Base-by-base conservation (phyloP, 2,797 vertebrate genomes). In the Falco columbarius region DNA sequence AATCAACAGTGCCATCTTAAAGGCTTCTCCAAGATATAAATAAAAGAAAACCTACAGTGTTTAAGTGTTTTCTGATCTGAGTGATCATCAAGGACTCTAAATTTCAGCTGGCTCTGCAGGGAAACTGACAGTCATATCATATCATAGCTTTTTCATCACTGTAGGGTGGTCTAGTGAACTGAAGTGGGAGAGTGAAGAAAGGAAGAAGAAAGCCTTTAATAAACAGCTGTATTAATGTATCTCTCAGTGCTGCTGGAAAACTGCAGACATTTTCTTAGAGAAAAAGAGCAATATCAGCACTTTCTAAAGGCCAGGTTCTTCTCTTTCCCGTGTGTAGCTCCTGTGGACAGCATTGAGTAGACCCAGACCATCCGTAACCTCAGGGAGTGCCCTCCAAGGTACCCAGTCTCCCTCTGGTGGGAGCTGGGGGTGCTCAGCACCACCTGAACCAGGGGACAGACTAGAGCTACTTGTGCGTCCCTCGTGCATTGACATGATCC, bases 11-110 rank as follows among this genome's bases (percentile, higher is more conserved):
- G 58, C 47, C 51, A 56, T 62, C 81, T 62, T 46, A 42, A 93
- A 92, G 36, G 24, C 81, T 61, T 86, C 72, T 85, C 61, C 65
- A 92, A 59, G 88, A 88, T 36, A 65, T 91, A 93, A 91, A 95
- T 79, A 68, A 44, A 82, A 81, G 59, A 54, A 95, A 88, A 29
- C 61, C 75, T 65, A 3, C 75, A 42, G 38, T 42, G 54, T 81
- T 61, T 9, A 24, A 63, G 52, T 85, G 56, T 77, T 76, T 67
- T 44, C 65, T 90, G 79, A 67, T 82, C 87, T 51, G 29, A 83
- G 68, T 58, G 87, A 89, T 79, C 54, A 88, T 82, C 62, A 68
- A 86, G 91, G 72, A 10, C 56, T 77, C 77, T 51, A 40, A 3
- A 86, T 91, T 95, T 86, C 81, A 83, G 22, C 75, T 87, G 52